Conservation (phyloP, 2,113 vertebrate genomes). For the Spermophilus dauricus region DNA sequence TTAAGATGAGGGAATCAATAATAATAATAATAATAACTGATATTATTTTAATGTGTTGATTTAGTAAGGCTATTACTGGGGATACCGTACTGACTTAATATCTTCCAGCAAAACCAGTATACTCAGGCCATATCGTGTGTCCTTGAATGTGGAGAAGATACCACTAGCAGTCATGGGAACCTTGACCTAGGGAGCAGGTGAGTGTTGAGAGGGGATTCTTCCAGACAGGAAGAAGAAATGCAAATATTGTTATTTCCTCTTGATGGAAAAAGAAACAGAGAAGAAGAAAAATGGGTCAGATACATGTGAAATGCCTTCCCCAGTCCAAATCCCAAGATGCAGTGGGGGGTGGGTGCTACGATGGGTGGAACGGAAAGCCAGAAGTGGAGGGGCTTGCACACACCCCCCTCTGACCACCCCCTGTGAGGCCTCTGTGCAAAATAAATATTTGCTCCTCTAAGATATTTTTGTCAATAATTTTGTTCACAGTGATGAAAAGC, state of each 20-base stretch:
- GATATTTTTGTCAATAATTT: too few species aligned
- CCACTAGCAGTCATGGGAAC: accelerated
- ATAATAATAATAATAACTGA: too few species aligned
- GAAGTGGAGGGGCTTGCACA: too few species aligned
- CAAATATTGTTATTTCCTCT: not conserved
- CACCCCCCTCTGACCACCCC: too few species aligned
- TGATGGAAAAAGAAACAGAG: too few species aligned
- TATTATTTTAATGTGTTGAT: not conserved
- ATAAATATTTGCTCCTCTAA: too few species aligned
- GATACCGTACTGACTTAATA: accelerated
- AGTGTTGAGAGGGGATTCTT: too few species aligned
- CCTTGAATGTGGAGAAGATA: too few species aligned
- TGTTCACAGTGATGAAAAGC: too few species aligned
- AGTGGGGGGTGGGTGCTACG: not conserved
- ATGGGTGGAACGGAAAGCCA: too few species aligned
- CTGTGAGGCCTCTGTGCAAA: too few species aligned
- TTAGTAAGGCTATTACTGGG: accelerated
- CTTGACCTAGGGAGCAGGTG: not conserved
- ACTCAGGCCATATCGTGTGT: accelerated
- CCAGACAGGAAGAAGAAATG: not conserved
- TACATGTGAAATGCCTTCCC: not conserved
- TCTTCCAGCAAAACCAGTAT: not conserved
- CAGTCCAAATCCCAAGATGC: not conserved
- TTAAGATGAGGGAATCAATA: not conserved
- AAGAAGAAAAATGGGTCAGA: not conserved